phyloP scores from a whole-genome alignment of 2,797 vertebrate genomes.

The Pagetopsis macropterus region DNA sequence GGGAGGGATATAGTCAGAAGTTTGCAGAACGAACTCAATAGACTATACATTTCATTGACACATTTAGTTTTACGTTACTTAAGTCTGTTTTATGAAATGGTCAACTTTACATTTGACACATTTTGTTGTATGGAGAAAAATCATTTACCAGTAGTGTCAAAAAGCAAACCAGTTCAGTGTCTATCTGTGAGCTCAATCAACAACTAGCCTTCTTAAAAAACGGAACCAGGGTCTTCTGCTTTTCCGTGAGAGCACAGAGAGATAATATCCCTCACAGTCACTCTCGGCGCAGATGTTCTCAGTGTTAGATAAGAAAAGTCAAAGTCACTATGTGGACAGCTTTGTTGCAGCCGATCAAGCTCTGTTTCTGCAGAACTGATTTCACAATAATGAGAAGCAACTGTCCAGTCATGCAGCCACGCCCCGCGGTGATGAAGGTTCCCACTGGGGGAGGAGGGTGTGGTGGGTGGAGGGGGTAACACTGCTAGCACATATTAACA shows the following conservation, averaged over 20 bases:
- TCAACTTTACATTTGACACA: not conserved
- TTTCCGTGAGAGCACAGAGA: conserved; percentile 56
- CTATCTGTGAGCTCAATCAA: conserved; percentile 33
- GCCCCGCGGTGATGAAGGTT: conserved; percentile 29
- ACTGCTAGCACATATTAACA: not conserved
- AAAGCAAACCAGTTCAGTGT: conserved; percentile 13
- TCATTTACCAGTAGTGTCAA: conserved; percentile 5
- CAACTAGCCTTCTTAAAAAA: conserved; percentile 36
- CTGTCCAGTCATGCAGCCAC: conserved; percentile 51
- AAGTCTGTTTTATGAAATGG: not conserved
- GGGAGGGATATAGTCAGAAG: not conserved
- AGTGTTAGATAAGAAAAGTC: conserved; percentile 70
- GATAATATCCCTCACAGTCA: conserved; percentile 74
- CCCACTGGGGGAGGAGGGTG: conserved; percentile 23
- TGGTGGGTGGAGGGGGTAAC: not conserved
- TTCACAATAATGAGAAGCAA: conserved; percentile 65
- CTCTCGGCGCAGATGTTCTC: conserved; percentile 58
- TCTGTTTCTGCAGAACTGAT: conserved; percentile 74
- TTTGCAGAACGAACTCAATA: not conserved
- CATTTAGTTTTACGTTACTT: not conserved
- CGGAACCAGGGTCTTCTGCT: conserved; percentile 77
- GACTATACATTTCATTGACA: not conserved
- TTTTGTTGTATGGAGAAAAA: not conserved
- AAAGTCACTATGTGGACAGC: conserved; percentile 67
- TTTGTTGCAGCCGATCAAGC: conserved; percentile 37